Conservation (phyloP, 2,113 vertebrate genomes). For the Cynopterus brachyotis region DNA sequence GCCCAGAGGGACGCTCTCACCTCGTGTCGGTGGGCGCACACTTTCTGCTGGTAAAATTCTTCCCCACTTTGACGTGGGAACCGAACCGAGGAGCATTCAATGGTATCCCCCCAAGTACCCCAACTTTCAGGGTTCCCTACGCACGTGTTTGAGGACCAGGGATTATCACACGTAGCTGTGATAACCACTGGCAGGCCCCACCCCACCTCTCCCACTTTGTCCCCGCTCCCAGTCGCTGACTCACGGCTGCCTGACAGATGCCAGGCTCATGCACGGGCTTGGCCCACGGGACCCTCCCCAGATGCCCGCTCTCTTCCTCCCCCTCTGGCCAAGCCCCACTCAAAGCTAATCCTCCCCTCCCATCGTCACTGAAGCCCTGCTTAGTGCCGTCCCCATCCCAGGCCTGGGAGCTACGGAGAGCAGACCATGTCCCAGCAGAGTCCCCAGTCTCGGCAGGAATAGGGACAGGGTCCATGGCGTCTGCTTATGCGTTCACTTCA, state of each 20-base stretch:
- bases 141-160: rapidly evolving
- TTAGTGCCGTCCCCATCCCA: rapidly evolving
- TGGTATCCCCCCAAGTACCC: neutral
- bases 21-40: rapidly evolving
- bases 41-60: neutral
- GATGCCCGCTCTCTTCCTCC: neutral
- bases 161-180: neutral
- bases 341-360: neutral
- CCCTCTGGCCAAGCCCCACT: neutral
- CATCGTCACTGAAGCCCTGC: neutral
- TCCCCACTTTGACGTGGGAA: neutral
- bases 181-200: rapidly evolving
- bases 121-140: neutral
- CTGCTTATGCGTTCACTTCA: too few species aligned
- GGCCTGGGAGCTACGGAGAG: neutral
- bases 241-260: rapidly evolving
- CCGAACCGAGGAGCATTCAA: neutral
- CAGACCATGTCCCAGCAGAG: rapidly evolving
- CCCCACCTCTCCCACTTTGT: neutral
- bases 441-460: neutral
- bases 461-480: neutral
- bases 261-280: rapidly evolving
- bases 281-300: rapidly evolving
- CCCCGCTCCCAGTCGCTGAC: rapidly evolving
- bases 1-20: rapidly evolving